phyloP scores from a whole-genome alignment of 2,888 invertebrate genomes.

The Cheilosia grossa region DNA sequence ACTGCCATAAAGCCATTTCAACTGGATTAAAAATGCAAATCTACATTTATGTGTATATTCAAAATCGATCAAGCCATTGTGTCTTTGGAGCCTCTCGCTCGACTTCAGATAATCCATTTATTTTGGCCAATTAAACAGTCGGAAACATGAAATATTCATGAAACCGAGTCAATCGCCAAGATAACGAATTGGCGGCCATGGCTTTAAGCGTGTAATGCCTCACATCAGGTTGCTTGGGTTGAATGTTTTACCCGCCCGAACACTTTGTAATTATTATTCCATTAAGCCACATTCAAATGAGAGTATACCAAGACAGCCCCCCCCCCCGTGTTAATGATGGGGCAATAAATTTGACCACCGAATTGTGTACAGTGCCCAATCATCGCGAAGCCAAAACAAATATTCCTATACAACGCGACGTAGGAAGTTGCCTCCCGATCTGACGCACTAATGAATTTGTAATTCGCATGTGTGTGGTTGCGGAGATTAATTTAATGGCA shows the following conservation, averaged over 20 bases:
- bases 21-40: too few species aligned
- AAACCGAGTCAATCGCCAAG: slow-evolving; percentile 25
- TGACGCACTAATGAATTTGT: slow-evolving; percentile 65
- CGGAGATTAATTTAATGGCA: slow-evolving; percentile 45
- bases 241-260: slow-evolving; percentile 31
- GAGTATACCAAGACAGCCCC: slow-evolving; percentile 8
- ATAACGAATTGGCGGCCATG: slow-evolving; percentile 9
- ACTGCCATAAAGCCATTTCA: too few species aligned
- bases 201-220: background rate
- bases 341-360: slow-evolving; percentile 56
- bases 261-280: slow-evolving; percentile 53
- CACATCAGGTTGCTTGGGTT: background rate
- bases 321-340: slow-evolving; percentile 40
- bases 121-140: slow-evolving; percentile 7
- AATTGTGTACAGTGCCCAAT: slow-evolving; percentile 65
- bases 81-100: background rate
- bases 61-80: background rate
- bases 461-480: slow-evolving; percentile 29
- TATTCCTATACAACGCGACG: background rate
- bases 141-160: slow-evolving; percentile 48
- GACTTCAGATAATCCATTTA: background rate
- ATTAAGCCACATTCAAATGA: slow-evolving; percentile 36
- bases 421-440: slow-evolving; percentile 29
- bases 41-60: background rate
- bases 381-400: slow-evolving; percentile 60